Conservation (phyloP, 2,113 vertebrate genomes). For the Crotalus tigris region DNA sequence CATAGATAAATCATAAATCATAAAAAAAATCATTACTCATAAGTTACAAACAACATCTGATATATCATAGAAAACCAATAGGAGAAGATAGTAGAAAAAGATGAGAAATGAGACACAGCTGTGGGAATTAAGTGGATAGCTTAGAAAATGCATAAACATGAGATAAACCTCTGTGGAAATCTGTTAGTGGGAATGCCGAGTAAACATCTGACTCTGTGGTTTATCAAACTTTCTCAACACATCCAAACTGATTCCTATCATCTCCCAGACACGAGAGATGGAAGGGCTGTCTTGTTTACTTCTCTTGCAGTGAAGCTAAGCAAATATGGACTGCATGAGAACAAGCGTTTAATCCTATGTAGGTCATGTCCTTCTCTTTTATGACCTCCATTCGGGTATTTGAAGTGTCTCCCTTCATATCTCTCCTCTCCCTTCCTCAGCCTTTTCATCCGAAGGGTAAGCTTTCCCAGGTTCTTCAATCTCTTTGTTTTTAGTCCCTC, state of each 20-base stretch:
- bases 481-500: neutral
- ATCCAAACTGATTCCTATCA: slow-evolving; percentile 18
- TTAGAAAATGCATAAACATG: neutral
- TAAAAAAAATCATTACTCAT: neutral
- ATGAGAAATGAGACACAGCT: neutral
- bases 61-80: neutral
- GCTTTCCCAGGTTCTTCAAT: neutral
- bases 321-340: slow-evolving; percentile 49
- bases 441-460: neutral
- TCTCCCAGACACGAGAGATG: neutral
- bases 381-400: neutral
- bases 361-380: neutral
- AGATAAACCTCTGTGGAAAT: slow-evolving; percentile 21
- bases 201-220: slow-evolving; percentile 40
- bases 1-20: neutral
- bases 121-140: neutral
- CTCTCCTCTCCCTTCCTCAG: neutral
- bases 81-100: neutral
- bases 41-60: neutral
- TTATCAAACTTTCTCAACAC: slow-evolving; percentile 56
- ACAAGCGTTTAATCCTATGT: neutral
- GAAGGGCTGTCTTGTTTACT: neutral
- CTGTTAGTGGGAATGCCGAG: slow-evolving; percentile 41
- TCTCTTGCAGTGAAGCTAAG: slow-evolving; percentile 5
- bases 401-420: neutral